phyloP scores from a whole-genome alignment of 2,113 vertebrate genomes.

The Meleagris gallopavo region DNA sequence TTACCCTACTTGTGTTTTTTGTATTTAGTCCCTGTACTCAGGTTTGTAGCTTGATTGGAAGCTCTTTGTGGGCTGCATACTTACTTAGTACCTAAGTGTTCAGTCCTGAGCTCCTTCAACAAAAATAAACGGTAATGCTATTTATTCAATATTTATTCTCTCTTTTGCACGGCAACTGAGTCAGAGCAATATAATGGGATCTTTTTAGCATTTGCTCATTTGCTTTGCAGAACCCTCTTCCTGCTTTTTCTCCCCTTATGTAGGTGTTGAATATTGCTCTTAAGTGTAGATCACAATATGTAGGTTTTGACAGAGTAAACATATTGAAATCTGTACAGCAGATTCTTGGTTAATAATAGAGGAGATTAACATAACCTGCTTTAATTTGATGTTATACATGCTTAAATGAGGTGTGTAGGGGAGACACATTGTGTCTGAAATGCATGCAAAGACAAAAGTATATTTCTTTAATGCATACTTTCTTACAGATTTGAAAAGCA shows the following conservation, averaged over 20 bases:
- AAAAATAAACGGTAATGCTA: not conserved
- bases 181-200: not conserved
- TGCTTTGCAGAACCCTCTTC: not conserved
- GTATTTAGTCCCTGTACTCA: not conserved
- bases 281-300: not conserved
- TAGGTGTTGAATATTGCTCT: conserved; percentile 24
- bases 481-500: not conserved
- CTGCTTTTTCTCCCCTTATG: not conserved
- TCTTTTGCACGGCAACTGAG: not conserved
- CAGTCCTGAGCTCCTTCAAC: not conserved
- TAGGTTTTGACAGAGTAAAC: conserved; percentile 35
- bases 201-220: not conserved
- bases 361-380: conserved; percentile 1
- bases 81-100: not conserved
- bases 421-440: not conserved
- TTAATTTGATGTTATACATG: not conserved
- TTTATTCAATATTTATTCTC: conserved; percentile 29
- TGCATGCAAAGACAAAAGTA: not conserved
- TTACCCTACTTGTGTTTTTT: not conserved
- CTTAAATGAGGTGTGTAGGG: not conserved
- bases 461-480: not conserved
- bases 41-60: not conserved
- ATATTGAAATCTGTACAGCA: conserved; percentile 2
- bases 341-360: conserved; percentile 32
- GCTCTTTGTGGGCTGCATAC: not conserved